Evolutionary conservation across 2,113 vertebrate genomes (phyloP).

Genomic region (Solea senegalensis): DNA sequence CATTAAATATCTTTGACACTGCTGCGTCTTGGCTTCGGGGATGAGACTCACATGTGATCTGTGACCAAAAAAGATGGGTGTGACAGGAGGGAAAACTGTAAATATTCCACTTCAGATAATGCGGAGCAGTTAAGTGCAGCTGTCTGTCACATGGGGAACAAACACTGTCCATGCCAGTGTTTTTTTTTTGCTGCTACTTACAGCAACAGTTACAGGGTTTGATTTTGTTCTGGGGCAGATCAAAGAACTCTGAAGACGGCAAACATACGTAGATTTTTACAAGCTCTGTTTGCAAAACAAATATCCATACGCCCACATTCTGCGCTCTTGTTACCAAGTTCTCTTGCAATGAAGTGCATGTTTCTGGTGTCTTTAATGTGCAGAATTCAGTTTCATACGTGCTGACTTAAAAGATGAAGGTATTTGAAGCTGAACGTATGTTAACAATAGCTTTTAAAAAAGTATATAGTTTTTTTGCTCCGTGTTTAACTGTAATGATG

Average conservation of each 20-base stretch:
- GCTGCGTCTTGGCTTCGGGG: slow-evolving; percentile 38
- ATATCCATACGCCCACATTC: background rate
- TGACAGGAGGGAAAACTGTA: slow-evolving; percentile 38
- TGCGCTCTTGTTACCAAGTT: background rate
- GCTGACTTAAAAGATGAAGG: background rate
- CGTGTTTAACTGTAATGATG: background rate
- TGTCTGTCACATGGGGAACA: slow-evolving; percentile 38
- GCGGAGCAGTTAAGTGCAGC: slow-evolving; percentile 16
- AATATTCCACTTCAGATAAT: slow-evolving; percentile 50
- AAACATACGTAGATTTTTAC: slow-evolving; percentile 48
- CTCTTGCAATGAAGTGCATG: slow-evolving; percentile 19
- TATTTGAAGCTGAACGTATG: too few relatives aligned
- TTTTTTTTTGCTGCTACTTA: slow-evolving; percentile 22
- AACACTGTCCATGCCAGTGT: slow-evolving; percentile 24
- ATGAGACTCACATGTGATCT: slow-evolving; percentile 53
- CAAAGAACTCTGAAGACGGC: slow-evolving; percentile 52
- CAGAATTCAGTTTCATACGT: background rate
- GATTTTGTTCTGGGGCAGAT: slow-evolving; percentile 31
- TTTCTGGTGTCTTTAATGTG: slow-evolving; percentile 16
- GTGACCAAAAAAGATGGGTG: slow-evolving; percentile 47
- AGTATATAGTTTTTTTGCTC: background rate
- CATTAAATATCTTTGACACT: slow-evolving; percentile 49
- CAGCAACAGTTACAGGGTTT: slow-evolving; percentile 30
- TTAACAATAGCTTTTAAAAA: too few relatives aligned
- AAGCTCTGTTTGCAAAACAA: slow-evolving; percentile 30